Evolutionary conservation across 2,888 invertebrate genomes (phyloP), one percentile per base, ranked within the genome.

Genomic region (Scaptodrosophila latifasciaeformis): DNA sequence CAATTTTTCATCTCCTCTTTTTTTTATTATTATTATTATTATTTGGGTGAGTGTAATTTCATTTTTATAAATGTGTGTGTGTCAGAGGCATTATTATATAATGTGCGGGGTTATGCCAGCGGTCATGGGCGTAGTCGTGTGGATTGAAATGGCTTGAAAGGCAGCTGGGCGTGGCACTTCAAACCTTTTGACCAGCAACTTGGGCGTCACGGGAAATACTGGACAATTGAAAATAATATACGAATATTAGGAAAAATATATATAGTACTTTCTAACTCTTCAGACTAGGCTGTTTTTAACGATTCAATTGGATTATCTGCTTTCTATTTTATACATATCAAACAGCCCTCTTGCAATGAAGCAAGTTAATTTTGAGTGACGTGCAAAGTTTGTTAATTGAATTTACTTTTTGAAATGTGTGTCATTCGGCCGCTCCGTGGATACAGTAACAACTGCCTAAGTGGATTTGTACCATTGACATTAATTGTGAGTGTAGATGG

Each of bases 401-500:
- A 74, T 74, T 74, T 72, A 77, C 57, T 65, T 64, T 65, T 68
- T 66, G 68, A 67, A 68, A 62, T 62, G 21, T 30, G 40, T 54
- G 45, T 58, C 56, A 53, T 49, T 50, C 29, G 10, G 51, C 30
- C 62, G 55, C 62, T 56, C 66, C 45, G 62, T 66, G 54, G 68
- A 49, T 67, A 72, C 72, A 72, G 72, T 79, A 80, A 70, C 63
- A 60, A 76, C 77, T 62, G 54, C 59, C 80, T 74, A 74, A 74
- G 72, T 74, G 72, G 80, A 80, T 79, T 77, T 79, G 37, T 37
- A 71, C 79, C 80, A 79, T n/a, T 76, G 72, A 79, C 80, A 72
- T 79, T 79, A 79, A 72, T 72, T 72, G 80, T 66, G 72, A 61
- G 34, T 54, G n/a, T n/a, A n/a, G 59, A 15, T 1, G n/a, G 13